phyloP scores from a whole-genome alignment of 2,888 invertebrate genomes.

The Eulithis testata region DNA sequence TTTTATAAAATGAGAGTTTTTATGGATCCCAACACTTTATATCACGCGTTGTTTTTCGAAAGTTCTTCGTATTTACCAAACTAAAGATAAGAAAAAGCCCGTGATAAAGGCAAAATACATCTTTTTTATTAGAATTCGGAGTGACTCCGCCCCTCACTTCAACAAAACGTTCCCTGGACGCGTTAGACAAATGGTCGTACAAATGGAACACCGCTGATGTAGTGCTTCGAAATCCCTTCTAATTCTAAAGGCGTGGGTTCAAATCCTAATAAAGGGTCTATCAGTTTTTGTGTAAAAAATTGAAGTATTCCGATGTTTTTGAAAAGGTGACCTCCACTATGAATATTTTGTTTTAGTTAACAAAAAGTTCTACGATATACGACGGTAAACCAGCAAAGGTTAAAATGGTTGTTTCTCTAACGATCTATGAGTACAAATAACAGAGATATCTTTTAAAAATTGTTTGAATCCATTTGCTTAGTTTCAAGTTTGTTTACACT shows the following conservation, averaged over 20 bases:
- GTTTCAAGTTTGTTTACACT: not conserved
- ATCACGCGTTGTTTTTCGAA: not conserved
- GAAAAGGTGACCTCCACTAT: too few species aligned
- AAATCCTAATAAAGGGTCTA: not conserved
- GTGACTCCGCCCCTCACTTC: slow-evolving; percentile 38
- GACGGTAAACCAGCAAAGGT: slow-evolving; percentile 19
- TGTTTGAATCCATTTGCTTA: not conserved
- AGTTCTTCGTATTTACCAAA: not conserved
- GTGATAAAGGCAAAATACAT: slow-evolving; percentile 33
- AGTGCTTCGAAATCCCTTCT: not conserved
- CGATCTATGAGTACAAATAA: slow-evolving; percentile 54
- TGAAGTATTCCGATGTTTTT: too few species aligned
- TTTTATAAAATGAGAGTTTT: not conserved
- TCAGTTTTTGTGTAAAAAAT: not conserved
- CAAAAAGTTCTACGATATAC: too few species aligned
- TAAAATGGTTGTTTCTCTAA: slow-evolving; percentile 48
- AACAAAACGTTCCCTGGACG: slow-evolving; percentile 46
- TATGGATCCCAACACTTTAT: not conserved
- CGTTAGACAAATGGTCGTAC: slow-evolving; percentile 46
- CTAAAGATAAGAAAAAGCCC: slow-evolving; percentile 9
- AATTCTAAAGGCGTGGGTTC: slow-evolving; percentile 1
- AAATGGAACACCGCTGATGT: slow-evolving; percentile 3
- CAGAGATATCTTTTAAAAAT: slow-evolving; percentile 35
- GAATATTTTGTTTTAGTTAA: too few species aligned
- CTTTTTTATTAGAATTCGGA: slow-evolving; percentile 42